Evolutionary conservation across 2,797 vertebrate species (phyloP).

Genomic region (Sciurus vulgaris): DNA sequence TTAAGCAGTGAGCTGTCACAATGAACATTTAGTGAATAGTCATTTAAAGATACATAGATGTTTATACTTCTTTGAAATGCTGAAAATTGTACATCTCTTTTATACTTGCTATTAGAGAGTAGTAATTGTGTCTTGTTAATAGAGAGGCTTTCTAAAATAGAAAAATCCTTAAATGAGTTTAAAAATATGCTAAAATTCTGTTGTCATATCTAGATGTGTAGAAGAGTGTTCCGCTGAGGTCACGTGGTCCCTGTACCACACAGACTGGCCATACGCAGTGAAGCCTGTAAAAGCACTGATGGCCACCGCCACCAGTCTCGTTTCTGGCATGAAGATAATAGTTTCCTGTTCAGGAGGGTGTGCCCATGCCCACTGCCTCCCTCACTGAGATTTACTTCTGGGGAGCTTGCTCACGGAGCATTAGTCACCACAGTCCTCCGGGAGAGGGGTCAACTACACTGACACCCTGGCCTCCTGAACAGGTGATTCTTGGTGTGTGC

Average conservation of each 20-base stretch:
- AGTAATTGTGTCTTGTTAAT: constrained; percentile 53
- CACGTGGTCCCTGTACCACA: rapidly evolving
- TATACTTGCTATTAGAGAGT: not conserved
- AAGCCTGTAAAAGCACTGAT: not conserved
- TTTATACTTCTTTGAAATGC: constrained; percentile 33
- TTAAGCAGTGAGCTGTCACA: not conserved
- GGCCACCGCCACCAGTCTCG: not conserved
- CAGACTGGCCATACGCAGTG: too few species aligned
- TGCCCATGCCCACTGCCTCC: not conserved
- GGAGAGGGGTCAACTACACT: not conserved
- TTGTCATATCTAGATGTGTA: not conserved
- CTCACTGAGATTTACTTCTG: not conserved
- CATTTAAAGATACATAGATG: not conserved
- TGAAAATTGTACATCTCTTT: constrained; percentile 26
- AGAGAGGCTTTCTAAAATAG: not conserved
- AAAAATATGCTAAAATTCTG: not conserved
- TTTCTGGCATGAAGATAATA: not conserved
- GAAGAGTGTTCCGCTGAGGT: not conserved
- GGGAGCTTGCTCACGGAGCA: not conserved
- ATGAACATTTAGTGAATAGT: not conserved
- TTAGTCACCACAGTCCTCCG: rapidly evolving
- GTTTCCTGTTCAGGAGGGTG: not conserved
- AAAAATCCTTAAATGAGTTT: not conserved
- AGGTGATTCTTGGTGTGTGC: not conserved
- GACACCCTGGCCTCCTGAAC: not conserved